A percentile compares a stretch with the other conserved stretches of the same genome.
phyloP scores from a whole-genome alignment of 2,113 vertebrate genomes.

The Gobius niger region DNA sequence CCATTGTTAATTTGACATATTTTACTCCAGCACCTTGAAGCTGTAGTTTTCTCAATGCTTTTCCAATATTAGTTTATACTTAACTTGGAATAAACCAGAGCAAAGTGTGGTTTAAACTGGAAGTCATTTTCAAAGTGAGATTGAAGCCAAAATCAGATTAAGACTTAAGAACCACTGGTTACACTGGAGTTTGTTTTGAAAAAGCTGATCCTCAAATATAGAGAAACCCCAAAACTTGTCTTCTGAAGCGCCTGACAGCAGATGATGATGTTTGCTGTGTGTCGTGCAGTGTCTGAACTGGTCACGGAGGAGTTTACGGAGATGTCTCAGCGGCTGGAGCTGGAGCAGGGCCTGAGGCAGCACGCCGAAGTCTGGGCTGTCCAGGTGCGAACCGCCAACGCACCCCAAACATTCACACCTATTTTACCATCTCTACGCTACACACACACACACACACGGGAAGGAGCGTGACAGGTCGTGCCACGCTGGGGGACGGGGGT shows the following conservation, averaged over 20 bases:
- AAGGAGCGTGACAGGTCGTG: slow-evolving; percentile 58
- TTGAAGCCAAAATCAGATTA: too few species aligned
- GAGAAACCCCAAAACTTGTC: not conserved
- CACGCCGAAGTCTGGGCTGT: slow-evolving; percentile 78
- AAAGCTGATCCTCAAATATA: not conserved
- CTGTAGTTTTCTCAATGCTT: too few species aligned
- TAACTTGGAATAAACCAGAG: too few species aligned
- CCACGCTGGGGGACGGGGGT: slow-evolving; percentile 47
- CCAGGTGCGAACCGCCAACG: slow-evolving; percentile 70
- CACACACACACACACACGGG: not conserved
- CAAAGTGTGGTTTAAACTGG: too few species aligned
- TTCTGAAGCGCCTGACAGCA: not conserved
- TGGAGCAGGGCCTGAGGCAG: slow-evolving; percentile 79
- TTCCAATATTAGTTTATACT: too few species aligned
- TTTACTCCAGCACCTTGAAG: too few species aligned
- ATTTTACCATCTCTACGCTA: not conserved
- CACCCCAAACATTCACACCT: slow-evolving; percentile 55
- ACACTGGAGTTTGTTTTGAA: not conserved
- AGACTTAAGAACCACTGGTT: not conserved
- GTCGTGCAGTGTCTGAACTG: slow-evolving; percentile 73
- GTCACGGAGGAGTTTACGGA: slow-evolving; percentile 78
- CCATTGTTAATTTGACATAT: too few species aligned
- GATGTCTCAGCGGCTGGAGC: slow-evolving; percentile 75
- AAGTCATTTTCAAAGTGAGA: too few species aligned
- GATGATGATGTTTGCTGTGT: slow-evolving; percentile 8